A percentile compares a stretch with the other conserved stretches of the same genome.
These are phyloP conservation scores for Astropecten irregularis DNA, from an alignment of 53 echinoderm and acorn worm genomes.

Conservation along the genomic window DNA sequence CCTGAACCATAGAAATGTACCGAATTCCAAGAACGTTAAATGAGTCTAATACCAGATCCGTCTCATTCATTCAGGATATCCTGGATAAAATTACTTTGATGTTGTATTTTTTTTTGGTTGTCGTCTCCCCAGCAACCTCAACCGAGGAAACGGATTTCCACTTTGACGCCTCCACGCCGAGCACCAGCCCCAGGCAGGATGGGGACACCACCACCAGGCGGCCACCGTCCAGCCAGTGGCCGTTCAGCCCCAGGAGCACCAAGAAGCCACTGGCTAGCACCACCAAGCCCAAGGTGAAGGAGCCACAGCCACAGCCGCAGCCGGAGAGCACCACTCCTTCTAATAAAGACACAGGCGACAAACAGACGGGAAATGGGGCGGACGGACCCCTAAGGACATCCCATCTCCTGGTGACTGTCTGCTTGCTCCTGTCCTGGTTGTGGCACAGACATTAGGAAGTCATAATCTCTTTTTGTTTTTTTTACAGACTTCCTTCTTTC, in stretches of 20 bases:
- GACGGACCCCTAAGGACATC: background rate
- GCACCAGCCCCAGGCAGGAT: background rate
- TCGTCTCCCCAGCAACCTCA: slow-evolving; percentile 29
- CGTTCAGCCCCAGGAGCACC: slow-evolving; percentile 4
- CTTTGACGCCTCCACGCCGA: slow-evolving; percentile 33
- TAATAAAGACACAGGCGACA: background rate
- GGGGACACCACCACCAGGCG: background rate
- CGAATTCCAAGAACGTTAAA: no score
- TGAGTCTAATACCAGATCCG: background rate
- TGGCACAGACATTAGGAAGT: slow-evolving; percentile 14
- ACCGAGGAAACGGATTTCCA: slow-evolving; percentile 36
- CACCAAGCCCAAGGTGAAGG: background rate
- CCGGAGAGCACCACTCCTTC: slow-evolving; percentile 14
- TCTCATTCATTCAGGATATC: background rate
- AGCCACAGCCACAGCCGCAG: background rate
- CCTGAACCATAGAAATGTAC: no score
- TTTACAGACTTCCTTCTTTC: background rate
- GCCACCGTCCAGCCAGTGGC: background rate
- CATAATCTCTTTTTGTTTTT: background rate
- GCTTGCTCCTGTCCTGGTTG: slow-evolving; percentile 19
- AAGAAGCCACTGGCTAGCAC: background rate
- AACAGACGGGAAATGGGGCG: slow-evolving; percentile 23
- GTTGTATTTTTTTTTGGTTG: no score
- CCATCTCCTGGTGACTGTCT: background rate
- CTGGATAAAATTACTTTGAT: background rate